Base-by-base conservation (phyloP, 2,797 vertebrate species). In the Smutsia gigantea region DNA sequence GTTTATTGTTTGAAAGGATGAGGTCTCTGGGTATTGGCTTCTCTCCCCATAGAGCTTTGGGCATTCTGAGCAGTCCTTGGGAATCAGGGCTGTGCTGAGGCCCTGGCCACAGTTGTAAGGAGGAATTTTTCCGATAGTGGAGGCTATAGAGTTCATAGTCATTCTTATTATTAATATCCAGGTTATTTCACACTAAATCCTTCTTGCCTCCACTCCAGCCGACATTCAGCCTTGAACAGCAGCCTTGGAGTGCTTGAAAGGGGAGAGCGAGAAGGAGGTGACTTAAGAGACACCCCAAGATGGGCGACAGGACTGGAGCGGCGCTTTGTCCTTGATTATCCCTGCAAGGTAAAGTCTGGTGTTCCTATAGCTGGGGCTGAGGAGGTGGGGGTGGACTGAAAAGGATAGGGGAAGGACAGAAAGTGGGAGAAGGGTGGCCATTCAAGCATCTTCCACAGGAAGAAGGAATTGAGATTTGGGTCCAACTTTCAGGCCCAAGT, bases 11-110 rank as follows among this genome's bases (percentile, higher is more conserved):
- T 87, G 39, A 55, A 79, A 95, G n/a, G 25, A 53, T 46, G 46
- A 64, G 53, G 82, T 71, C 92, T 97, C 71, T n/a, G 92, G 34
- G 10, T 79, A 68, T 46, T 82, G 95, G 95, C 61, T 97, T 97
- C 93, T 97, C 66, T 95, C 84, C 93, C 92, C 10, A 51, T 85
- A 84, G 85, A 92, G 87, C 96, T 96, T 79, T 57, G 11, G 55
- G 75, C n/a, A 12, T 77, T 83, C 79, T 55, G 74, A 19, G 92
- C 93, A 96, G 96, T 97, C 96, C 85, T 63, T 39, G 94, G 0
- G 15, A 34, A 86, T 63, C 61, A 37, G 78, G 78, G 37, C 93
- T 42, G 34, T 18, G 51, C 90, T 29, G 83, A 55, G 57, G 95
- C 92, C 92, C 95, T 11, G 51, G 39, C 51, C 37, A 69, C 86